Conservation (phyloP, 2,888 invertebrate genomes). For the Eupithecia exiguata region DNA sequence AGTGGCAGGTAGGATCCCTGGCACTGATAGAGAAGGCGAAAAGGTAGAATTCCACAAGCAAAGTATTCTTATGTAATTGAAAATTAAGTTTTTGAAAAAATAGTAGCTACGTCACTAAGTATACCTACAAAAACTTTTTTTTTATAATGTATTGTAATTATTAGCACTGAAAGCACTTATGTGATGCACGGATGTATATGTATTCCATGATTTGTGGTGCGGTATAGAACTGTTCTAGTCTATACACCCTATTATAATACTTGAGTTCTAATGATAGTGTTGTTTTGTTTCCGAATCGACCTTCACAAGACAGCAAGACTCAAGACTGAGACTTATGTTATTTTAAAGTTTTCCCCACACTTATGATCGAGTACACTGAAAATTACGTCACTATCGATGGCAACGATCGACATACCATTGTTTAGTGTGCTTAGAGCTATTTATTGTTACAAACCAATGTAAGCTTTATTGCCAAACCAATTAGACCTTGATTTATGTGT, state of each 20-base stretch:
- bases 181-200: no score
- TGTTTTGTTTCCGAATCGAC: background rate
- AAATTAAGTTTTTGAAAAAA: background rate
- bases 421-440: constrained; percentile 55
- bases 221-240: no score
- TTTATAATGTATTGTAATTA: background rate
- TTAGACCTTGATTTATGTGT: constrained; percentile 35
- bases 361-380: constrained; percentile 36
- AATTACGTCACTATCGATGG: constrained; percentile 65
- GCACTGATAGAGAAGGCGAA: background rate
- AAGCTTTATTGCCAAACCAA: constrained; percentile 36
- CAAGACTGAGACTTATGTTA: background rate
- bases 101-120: no score
- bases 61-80: background rate
- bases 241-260: background rate
- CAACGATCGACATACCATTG: constrained; percentile 61
- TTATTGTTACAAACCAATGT: constrained; percentile 28
- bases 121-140: no score
- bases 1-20: background rate
- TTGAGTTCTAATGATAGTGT: background rate
- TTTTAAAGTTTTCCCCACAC: constrained; percentile 27
- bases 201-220: no score
- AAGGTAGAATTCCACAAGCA: background rate
- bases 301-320: background rate
- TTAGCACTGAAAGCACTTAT: background rate